Evolutionary conservation across 2,113 vertebrate genomes (phyloP).

Genomic region (Crocuta crocuta): DNA sequence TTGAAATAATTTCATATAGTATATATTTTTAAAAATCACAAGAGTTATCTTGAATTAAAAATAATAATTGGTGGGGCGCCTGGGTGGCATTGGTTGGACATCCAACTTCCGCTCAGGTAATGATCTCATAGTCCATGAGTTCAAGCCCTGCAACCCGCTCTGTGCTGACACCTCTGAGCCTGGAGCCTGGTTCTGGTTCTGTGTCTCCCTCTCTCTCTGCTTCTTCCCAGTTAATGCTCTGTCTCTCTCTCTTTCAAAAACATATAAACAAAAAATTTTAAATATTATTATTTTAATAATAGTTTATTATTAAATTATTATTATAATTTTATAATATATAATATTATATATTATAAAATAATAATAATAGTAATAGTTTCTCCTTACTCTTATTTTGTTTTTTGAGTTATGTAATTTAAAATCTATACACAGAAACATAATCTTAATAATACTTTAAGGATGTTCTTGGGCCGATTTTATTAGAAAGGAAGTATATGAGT

Average conservation of each 20-base stretch:
- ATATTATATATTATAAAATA: not conserved
- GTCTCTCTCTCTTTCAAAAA: no score
- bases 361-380: not conserved
- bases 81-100: no score
- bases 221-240: no score
- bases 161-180: no score
- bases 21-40: not conserved
- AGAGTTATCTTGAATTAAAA: not conserved
- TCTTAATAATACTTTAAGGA: not conserved
- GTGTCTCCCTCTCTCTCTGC: no score
- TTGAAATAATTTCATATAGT: not conserved
- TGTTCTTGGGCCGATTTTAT: not conserved
- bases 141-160: no score
- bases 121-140: no score
- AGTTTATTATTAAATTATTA: not conserved
- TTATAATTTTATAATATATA: no score
- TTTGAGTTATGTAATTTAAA: conserved; percentile 9
- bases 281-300: no score
- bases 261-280: no score
- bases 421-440: not conserved
- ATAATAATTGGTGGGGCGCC: not conserved
- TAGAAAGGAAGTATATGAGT: not conserved
- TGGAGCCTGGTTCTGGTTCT: no score
- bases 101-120: no score
- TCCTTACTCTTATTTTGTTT: not conserved